Evolutionary conservation across 2,888 invertebrate species (phyloP).

Genomic region (Phyllotreta cruciferae): DNA sequence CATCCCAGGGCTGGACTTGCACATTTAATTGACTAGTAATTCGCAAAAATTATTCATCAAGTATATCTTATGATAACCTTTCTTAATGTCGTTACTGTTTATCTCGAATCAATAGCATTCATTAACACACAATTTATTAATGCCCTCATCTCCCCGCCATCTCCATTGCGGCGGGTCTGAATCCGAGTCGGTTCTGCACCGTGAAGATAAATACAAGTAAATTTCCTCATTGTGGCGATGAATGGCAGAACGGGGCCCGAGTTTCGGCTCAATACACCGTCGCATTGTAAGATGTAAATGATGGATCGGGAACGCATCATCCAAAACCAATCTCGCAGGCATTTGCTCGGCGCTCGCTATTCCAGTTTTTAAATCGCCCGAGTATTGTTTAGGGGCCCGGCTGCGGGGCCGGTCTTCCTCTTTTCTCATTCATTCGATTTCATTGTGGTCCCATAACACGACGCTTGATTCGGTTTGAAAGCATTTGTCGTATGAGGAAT

Average conservation of each 20-base stretch:
- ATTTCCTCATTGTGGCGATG: conserved; percentile 44
- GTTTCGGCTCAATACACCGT: conserved; percentile 37
- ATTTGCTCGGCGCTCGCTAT: conserved; percentile 43
- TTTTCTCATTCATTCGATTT: conserved; percentile 34
- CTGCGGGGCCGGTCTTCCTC: conserved; percentile 17
- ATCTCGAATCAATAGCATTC: no score
- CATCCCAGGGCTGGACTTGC: conserved; percentile 10
- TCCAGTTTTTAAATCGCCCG: conserved; percentile 37
- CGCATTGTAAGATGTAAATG: conserved; percentile 46
- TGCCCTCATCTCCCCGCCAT: no score
- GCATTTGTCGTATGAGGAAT: conserved; percentile 1
- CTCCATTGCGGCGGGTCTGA: not conserved
- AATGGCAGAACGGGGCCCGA: conserved; percentile 39
- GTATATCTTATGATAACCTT: no score
- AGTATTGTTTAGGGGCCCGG: conserved; percentile 40
- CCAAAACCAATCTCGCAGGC: conserved; percentile 46
- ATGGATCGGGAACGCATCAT: conserved; percentile 45
- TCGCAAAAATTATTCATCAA: no score
- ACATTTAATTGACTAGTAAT: not conserved
- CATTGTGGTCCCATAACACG: conserved; percentile 34
- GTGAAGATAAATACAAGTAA: conserved; percentile 46
- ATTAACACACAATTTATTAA: no score
- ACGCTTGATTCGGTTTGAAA: conserved; percentile 12
- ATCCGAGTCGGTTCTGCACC: conserved; percentile 11
- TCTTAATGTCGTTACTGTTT: no score